Evolutionary conservation across 2,888 invertebrate genomes (phyloP).

Genomic region (Anticlea derivata): DNA sequence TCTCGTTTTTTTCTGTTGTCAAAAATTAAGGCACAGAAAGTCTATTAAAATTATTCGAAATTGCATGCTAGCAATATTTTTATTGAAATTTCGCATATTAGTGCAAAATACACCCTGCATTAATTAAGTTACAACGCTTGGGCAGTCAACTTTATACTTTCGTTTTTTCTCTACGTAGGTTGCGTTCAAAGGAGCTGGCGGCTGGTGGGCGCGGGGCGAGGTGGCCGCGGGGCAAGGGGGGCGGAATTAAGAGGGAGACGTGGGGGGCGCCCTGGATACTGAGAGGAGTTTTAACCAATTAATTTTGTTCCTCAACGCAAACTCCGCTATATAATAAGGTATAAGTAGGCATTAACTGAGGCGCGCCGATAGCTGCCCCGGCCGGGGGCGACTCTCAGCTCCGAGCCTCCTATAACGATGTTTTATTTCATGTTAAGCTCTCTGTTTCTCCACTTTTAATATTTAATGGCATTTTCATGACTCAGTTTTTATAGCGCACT

Average conservation of each 20-base stretch:
- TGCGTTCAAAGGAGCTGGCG: slow-evolving; percentile 82
- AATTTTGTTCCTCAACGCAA: slow-evolving; percentile 85
- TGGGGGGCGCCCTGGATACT: slow-evolving; percentile 82
- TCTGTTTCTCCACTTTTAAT: slow-evolving; percentile 84
- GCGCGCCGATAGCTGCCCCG: slow-evolving; percentile 80
- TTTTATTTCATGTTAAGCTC: slow-evolving; percentile 84
- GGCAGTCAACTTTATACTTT: slow-evolving; percentile 79
- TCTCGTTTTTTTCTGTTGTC: no score
- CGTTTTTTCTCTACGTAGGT: slow-evolving; percentile 84
- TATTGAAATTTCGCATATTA: no score
- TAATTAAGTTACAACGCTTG: slow-evolving; percentile 79
- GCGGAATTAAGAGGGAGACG: slow-evolving; percentile 77
- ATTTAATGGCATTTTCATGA: slow-evolving; percentile 83
- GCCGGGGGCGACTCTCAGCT: slow-evolving; percentile 73
- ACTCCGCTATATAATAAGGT: slow-evolving; percentile 84
- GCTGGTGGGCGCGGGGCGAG: slow-evolving; percentile 64
- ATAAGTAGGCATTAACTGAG: slow-evolving; percentile 84
- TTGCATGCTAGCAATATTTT: no score
- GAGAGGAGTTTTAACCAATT: slow-evolving; percentile 86
- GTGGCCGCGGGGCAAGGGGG: slow-evolving; percentile 53
- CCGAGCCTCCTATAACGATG: slow-evolving; percentile 80
- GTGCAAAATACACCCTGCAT: slow-evolving; percentile 41
- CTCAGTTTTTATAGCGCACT: slow-evolving; percentile 81
- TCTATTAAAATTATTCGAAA: no score
- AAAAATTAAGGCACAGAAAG: no score